phyloP scores from a whole-genome alignment of 2,113 vertebrate genomes.

The Otolemur garnettii region DNA sequence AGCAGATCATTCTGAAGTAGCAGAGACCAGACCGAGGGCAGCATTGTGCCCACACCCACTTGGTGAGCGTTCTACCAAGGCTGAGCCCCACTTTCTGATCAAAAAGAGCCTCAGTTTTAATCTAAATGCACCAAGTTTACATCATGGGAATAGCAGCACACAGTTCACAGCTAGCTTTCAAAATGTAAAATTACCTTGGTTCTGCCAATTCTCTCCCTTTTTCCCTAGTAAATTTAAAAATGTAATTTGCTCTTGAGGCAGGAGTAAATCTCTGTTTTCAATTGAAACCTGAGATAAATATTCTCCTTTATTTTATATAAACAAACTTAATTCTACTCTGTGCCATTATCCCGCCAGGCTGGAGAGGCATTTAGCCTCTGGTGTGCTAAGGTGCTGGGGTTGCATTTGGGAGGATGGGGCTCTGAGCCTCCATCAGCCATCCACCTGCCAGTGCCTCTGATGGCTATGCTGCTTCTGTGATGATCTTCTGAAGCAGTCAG shows the following conservation, averaged over 20 bases:
- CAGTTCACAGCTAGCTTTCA: not conserved
- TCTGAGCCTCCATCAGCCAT: too few relatives aligned
- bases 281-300: not conserved
- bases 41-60: not conserved
- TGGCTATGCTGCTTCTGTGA: not conserved
- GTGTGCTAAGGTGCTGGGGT: not conserved
- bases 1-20: not conserved
- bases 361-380: not conserved
- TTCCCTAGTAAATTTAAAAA: not conserved
- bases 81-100: not conserved
- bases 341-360: not conserved
- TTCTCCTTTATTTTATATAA: not conserved
- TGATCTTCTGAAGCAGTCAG: not conserved
- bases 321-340: not conserved
- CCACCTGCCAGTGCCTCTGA: fast-evolving
- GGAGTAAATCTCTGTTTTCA: not conserved
- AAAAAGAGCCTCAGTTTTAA: not conserved
- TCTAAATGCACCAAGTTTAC: fast-evolving
- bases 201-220: not conserved
- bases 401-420: not conserved
- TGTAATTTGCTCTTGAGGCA: not conserved
- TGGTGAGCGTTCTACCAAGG: not conserved
- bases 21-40: not conserved
- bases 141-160: not conserved
- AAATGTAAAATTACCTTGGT: not conserved